Conservation (phyloP, 2,888 invertebrate species). For the Nymphalis urticae region DNA sequence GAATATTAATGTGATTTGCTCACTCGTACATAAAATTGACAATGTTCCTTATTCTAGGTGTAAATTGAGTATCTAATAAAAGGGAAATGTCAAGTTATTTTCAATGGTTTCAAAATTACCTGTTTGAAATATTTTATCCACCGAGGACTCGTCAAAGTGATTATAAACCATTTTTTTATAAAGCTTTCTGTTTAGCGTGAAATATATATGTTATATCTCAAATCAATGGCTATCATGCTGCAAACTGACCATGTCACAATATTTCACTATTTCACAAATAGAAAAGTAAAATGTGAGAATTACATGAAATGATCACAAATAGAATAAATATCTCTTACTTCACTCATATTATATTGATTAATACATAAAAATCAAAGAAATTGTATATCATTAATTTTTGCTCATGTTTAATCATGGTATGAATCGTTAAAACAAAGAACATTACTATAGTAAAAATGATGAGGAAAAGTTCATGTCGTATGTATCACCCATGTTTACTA, state of each 20-base stretch:
- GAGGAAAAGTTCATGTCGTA: no score
- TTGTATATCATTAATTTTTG: neutral
- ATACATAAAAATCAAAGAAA: neutral
- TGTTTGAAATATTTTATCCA: conserved; percentile 50
- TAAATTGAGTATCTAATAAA: conserved; percentile 19
- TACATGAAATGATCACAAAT: no score
- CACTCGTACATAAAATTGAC: neutral
- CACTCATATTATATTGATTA: neutral
- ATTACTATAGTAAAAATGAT: no score
- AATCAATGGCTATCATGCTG: neutral
- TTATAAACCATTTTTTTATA: conserved; percentile 45
- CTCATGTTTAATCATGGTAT: neutral
- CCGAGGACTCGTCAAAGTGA: conserved; percentile 56
- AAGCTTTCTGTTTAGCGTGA: conserved; percentile 26
- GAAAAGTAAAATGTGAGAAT: no score
- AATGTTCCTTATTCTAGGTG: conserved; percentile 17
- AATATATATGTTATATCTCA: neutral
- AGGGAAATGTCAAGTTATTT: conserved; percentile 57
- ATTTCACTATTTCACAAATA: no score
- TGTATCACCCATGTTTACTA: no score
- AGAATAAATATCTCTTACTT: neutral
- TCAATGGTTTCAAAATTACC: conserved; percentile 57
- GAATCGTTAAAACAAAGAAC: no score
- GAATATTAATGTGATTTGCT: neutral
- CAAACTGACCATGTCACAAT: neutral